These are phyloP conservation scores for Recurvirostra avosetta DNA, from an alignment of 2,113 vertebrate species.

Conservation along the genomic window DNA sequence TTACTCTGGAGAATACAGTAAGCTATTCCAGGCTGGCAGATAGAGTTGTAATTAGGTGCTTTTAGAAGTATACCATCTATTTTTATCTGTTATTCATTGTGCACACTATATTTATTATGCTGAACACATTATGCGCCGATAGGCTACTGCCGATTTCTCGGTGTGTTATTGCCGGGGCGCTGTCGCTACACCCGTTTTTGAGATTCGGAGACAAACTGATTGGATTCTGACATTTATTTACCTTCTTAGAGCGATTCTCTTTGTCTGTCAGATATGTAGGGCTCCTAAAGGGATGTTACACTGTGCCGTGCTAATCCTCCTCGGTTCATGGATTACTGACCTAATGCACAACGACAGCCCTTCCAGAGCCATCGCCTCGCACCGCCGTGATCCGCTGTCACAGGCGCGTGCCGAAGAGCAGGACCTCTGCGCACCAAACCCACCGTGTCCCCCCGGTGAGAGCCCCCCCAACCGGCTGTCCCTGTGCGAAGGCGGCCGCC, in stretches of 20 bases:
- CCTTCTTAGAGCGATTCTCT: background rate
- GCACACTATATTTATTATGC: background rate
- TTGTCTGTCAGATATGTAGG: background rate
- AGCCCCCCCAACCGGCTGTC: background rate
- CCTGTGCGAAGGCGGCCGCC: background rate
- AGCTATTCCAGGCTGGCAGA: background rate
- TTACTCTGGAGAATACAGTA: background rate
- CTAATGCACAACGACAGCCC: background rate
- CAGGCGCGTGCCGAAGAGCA: background rate
- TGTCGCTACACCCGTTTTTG: background rate
- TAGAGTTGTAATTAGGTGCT: conserved; percentile 3
- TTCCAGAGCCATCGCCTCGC: background rate
- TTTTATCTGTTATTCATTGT: conserved; percentile 33
- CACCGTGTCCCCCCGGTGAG: too few species aligned
- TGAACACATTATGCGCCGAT: background rate
- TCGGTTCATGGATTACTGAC: background rate
- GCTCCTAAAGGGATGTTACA: background rate
- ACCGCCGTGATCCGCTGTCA: background rate
- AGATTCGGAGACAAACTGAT: background rate
- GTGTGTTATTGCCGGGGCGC: background rate
- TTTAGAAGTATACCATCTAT: conserved; percentile 13
- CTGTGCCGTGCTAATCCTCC: background rate
- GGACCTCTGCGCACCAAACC: background rate
- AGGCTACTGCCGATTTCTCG: background rate
- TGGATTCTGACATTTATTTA: background rate